Evolutionary conservation across 2,797 vertebrate genomes (phyloP), one percentile per base, ranked within the genome.

Genomic region (Acropternis orthonyx): DNA sequence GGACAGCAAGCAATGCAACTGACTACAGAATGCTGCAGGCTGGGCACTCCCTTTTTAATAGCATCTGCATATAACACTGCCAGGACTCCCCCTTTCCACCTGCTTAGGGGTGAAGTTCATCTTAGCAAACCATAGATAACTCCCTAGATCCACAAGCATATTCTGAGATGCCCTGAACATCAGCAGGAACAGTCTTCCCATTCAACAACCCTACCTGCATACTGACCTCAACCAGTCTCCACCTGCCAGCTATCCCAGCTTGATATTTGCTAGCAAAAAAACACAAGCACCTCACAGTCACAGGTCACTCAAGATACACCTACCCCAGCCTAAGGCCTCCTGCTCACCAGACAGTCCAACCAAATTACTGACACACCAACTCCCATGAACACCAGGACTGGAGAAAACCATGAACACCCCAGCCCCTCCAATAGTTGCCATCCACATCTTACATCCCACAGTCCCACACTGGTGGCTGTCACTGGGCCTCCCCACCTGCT

Each of bases 351-450:
- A 8, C 23, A 44, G 17, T 32, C 27, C 59, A 82, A 0, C n/a
- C 36, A 67, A 71, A 49, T 44, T 61, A 34, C 17, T 41, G 6
- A 56, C 1, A 1, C 7, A 26, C 13, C 56, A 20, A 4, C 2
- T 1, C 10, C 2, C 7, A 10, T 0, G 0, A 3, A 36, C 14
- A 52, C 14, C 14, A 59, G 18, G 18, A 30, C 0, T 36, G 19
- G 13, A 39, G 12, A 54, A 91, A 91, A 58, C 1, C 6, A 36
- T 2, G 3, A 74, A 48, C 17, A 62, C 2, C 10, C 6, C 27
- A 51, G 9, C 2, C 4, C 15, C 18, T 51, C 6, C 46, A 44
- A 28, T 10, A 74, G 30, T 26, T 74, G n/a, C 22, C 37, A 56
- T 19, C 6, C 30, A 46, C 24, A 13, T 37, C 19, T 46, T 21